A percentile compares a stretch with the other conserved stretches of the same genome.
These are phyloP conservation scores for Paedocypris micromegethes DNA, from an alignment of 2,797 vertebrate genomes.

Conservation along the genomic window DNA sequence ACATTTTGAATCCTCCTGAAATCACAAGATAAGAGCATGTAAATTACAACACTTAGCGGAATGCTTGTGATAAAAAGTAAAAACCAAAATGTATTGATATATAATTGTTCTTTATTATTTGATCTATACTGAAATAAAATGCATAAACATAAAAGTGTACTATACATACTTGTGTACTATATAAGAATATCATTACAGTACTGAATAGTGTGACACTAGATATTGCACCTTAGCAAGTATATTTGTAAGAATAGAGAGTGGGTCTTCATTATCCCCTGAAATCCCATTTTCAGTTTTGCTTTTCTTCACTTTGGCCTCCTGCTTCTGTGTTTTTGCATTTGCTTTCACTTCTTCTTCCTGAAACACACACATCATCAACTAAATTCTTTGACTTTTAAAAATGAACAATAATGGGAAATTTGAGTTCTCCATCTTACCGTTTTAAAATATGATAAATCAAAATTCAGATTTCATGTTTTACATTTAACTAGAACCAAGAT, in stretches of 20 bases:
- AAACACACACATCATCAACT: constrained; percentile 19
- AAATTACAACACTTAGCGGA: constrained; percentile 30
- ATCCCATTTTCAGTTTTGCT: constrained; percentile 49
- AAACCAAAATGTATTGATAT: not conserved
- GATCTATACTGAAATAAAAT: too few species aligned
- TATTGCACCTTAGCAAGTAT: constrained; percentile 78
- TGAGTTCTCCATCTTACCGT: too few species aligned
- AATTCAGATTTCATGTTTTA: too few species aligned
- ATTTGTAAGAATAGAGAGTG: constrained; percentile 69
- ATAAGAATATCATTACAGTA: too few species aligned
- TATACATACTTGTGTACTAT: too few species aligned
- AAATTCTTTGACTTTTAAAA: not conserved
- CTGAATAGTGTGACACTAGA: too few species aligned
- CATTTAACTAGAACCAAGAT: too few species aligned
- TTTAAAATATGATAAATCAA: too few species aligned
- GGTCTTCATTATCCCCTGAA: constrained; percentile 67
- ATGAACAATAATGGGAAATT: too few species aligned
- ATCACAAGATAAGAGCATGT: constrained; percentile 30
- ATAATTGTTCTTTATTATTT: not conserved
- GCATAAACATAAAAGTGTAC: too few species aligned
- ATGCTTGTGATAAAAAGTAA: not conserved
- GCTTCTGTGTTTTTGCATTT: constrained; percentile 61
- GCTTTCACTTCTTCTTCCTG: constrained; percentile 75
- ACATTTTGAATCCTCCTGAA: constrained; percentile 65
- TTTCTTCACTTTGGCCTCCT: constrained; percentile 51